Evolutionary conservation across 2,888 invertebrate genomes (phyloP).

Genomic region (Amphipoea oculea): DNA sequence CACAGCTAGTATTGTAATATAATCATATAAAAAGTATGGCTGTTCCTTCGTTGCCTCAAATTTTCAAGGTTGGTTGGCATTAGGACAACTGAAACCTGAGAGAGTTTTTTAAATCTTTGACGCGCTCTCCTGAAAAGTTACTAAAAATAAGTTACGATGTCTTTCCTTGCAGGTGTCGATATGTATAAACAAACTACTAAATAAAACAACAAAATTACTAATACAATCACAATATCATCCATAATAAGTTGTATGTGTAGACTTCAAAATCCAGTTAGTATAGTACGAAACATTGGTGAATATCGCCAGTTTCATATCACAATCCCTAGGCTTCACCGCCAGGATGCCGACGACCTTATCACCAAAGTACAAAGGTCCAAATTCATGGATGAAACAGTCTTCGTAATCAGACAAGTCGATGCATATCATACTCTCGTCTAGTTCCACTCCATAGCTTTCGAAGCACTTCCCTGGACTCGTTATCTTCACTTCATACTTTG

Average conservation of each 20-base stretch:
- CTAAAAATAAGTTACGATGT: no score
- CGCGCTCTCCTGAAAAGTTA: no score
- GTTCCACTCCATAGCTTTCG: constrained; percentile 75
- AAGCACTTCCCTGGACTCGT: constrained; percentile 70
- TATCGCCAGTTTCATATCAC: constrained; percentile 74
- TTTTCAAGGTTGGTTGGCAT: no score
- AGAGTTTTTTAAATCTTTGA: no score
- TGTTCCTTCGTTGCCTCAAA: no score
- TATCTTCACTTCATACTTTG: constrained; percentile 71
- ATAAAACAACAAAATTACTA: constrained; percentile 25
- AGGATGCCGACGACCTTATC: constrained; percentile 81
- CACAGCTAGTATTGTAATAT: no score
- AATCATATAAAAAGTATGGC: no score
- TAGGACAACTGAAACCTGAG: no score
- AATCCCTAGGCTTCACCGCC: constrained; percentile 78
- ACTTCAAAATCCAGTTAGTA: constrained; percentile 70
- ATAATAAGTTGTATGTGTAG: constrained; percentile 65
- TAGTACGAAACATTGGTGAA: constrained; percentile 75
- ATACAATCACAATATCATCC: constrained; percentile 58
- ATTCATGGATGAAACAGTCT: constrained; percentile 84
- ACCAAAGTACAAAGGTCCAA: constrained; percentile 79
- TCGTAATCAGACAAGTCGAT: constrained; percentile 78
- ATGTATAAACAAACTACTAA: not conserved
- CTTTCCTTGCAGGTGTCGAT: no score
- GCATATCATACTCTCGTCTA: constrained; percentile 80